These are phyloP conservation scores for Anas georgica DNA, from an alignment of 2,797 vertebrate genomes.

Conservation along the genomic window DNA sequence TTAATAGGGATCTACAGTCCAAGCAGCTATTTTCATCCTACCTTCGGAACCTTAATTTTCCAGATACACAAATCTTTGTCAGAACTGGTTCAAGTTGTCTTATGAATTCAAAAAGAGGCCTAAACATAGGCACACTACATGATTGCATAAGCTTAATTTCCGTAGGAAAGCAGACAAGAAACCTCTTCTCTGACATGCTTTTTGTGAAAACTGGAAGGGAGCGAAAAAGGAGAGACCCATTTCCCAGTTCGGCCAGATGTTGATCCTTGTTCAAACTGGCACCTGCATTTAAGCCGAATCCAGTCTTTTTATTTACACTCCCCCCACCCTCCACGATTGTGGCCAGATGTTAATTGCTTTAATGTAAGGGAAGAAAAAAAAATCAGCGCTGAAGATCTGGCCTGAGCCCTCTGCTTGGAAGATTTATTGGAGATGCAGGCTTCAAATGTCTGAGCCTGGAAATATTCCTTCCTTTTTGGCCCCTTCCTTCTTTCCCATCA, in stretches of 20 bases:
- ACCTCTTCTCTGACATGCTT: neutral
- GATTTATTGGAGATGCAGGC: slow-evolving; percentile 42
- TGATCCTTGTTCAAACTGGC: accelerated
- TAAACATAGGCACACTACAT: neutral
- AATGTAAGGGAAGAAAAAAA: neutral
- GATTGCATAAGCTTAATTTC: neutral
- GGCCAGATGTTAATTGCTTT: neutral
- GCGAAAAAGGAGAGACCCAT: neutral
- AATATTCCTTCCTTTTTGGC: slow-evolving; percentile 42
- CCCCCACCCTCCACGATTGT: neutral
- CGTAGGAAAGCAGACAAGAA: neutral
- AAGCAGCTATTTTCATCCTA: neutral
- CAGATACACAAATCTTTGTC: neutral
- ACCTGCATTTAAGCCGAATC: neutral
- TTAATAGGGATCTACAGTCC: neutral
- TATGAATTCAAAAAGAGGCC: neutral
- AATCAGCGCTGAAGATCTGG: slow-evolving; percentile 1
- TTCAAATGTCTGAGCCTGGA: slow-evolving; percentile 33
- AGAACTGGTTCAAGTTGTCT: neutral
- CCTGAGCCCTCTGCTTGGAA: neutral
- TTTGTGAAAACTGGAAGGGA: neutral
- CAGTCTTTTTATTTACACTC: neutral
- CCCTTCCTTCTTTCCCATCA: slow-evolving; percentile 1
- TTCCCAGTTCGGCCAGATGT: neutral
- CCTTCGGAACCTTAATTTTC: neutral